A percentile compares a stretch with the other conserved stretches of the same genome.
Evolutionary conservation across 2,113 vertebrate genomes (phyloP).

Genomic region (Steatornis caripensis): DNA sequence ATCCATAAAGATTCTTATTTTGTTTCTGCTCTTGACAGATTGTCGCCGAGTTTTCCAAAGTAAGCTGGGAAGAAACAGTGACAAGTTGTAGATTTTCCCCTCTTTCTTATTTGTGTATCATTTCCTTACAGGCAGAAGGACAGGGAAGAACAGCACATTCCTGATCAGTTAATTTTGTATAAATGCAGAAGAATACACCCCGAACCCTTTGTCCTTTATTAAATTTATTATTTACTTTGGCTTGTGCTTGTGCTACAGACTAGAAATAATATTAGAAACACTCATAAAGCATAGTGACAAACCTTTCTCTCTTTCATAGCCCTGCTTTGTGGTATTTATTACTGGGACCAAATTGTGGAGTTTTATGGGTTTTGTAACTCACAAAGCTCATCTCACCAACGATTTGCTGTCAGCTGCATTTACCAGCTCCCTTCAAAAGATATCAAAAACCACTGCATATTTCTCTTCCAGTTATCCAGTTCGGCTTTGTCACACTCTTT

Average conservation of each 20-base stretch:
- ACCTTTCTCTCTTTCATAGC: neutral
- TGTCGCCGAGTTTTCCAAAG: neutral
- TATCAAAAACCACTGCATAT: neutral
- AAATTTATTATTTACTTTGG: neutral
- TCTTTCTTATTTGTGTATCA: neutral
- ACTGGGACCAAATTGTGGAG: neutral
- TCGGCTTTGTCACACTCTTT: conserved; percentile 95
- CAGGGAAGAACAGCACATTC: neutral
- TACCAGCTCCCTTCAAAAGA: neutral
- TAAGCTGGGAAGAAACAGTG: neutral
- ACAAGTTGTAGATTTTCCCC: neutral
- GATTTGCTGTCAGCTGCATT: neutral
- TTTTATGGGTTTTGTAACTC: neutral
- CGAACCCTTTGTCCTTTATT: neutral
- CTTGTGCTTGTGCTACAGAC: neutral
- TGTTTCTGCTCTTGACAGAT: neutral
- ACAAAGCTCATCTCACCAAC: neutral
- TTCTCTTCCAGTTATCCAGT: conserved; percentile 88
- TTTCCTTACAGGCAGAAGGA: neutral
- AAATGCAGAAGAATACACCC: neutral
- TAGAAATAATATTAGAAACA: neutral
- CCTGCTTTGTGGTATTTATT: neutral
- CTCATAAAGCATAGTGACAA: neutral
- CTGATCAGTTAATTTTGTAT: neutral
- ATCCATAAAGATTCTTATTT: neutral